These are phyloP conservation scores for Plagiodera versicolora DNA, from an alignment of 2,888 invertebrate species.

Conservation along the genomic window DNA sequence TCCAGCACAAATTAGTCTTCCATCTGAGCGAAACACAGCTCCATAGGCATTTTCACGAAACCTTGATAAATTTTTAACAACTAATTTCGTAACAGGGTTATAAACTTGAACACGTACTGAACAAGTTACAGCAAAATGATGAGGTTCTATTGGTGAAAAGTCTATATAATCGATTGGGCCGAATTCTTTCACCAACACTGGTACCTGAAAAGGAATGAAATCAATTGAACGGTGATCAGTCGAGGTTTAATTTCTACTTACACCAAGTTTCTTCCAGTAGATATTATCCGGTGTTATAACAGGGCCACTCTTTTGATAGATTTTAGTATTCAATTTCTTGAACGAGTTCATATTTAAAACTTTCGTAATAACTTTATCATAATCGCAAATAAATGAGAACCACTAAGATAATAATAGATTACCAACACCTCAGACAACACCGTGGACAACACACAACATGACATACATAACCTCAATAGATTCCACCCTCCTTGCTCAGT, in stretches of 20 bases:
- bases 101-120: conserved; percentile 87
- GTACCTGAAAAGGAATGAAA: conserved; percentile 60
- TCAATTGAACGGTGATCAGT: neutral
- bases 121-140: conserved; percentile 91
- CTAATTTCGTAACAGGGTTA: conserved; percentile 81
- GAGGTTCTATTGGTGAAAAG: conserved; percentile 85
- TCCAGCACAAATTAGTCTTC: conserved; percentile 82
- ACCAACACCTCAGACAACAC: no score
- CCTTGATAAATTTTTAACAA: conserved; percentile 77
- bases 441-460: no score
- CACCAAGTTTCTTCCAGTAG: conserved; percentile 89
- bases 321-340: conserved; percentile 72
- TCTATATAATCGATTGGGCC: conserved; percentile 90
- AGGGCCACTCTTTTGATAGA: conserved; percentile 67
- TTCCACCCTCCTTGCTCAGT: no score
- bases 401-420: no score
- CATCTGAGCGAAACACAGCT: conserved; percentile 81
- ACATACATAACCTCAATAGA: no score
- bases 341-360: conserved; percentile 58
- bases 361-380: no score
- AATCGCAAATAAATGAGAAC: no score
- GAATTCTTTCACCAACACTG: conserved; percentile 88
- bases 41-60: conserved; percentile 85
- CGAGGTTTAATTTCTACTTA: conserved; percentile 54
- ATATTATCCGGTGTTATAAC: conserved; percentile 74